These are phyloP conservation scores for Drosophila prostipennis DNA, from an alignment of 2,888 invertebrate species.

Conservation along the genomic window DNA sequence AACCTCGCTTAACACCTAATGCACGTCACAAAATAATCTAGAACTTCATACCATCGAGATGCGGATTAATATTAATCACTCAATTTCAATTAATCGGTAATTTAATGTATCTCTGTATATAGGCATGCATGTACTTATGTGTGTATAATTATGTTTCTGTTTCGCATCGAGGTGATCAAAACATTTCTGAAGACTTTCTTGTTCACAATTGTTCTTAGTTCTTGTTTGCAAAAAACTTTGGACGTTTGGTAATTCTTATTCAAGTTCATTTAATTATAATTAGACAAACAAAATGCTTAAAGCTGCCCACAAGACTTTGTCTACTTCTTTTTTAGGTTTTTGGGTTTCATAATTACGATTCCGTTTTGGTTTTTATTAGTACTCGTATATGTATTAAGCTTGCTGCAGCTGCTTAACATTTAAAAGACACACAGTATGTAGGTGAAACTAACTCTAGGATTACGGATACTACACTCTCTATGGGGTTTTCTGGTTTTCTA, in stretches of 20 bases:
- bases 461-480: conserved; percentile 29
- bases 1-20: conserved; percentile 43
- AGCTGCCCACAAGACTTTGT: conserved; percentile 72
- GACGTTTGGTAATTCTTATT: conserved; percentile 66
- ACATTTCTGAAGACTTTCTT: conserved; percentile 66
- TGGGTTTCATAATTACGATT: conserved; percentile 22
- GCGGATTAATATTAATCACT: conserved; percentile 13
- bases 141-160: conserved; percentile 35
- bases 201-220: conserved; percentile 75
- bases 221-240: conserved; percentile 64
- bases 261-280: conserved; percentile 37
- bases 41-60: conserved; percentile 7
- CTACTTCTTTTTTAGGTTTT: conserved; percentile 37
- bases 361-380: conserved; percentile 30
- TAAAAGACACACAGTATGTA: conserved; percentile 73
- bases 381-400: conserved; percentile 30
- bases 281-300: conserved; percentile 67
- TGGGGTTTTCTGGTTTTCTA: conserved; percentile 3
- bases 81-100: conserved; percentile 15
- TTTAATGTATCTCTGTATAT: conserved; percentile 20
- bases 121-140: conserved; percentile 24
- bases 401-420: conserved; percentile 53
- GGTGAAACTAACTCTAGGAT: conserved; percentile 54
- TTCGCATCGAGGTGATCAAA: conserved; percentile 44
- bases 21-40: conserved; percentile 39